Percentiles rank a stretch among this genome's conserved stretches.
These are phyloP conservation scores for Cepaea hortensis DNA, from an alignment of 2,888 invertebrate species.

Conservation along the genomic window DNA sequence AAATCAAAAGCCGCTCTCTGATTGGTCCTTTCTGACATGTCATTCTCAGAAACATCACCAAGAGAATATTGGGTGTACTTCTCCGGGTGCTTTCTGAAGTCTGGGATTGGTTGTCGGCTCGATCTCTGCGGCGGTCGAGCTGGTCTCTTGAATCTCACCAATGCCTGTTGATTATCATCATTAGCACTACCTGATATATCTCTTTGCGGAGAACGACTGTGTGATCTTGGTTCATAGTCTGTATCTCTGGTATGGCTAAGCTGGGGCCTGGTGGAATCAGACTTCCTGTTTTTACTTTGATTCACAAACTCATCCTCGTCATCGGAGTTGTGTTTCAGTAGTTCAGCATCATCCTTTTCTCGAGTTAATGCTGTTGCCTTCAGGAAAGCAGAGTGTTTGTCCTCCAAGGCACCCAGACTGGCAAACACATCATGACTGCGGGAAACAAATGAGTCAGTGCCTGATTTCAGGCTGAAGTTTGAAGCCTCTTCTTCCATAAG, in stretches of 20 bases:
- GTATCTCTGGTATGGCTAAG: slow-evolving; percentile 23
- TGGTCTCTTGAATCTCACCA: slow-evolving; percentile 23
- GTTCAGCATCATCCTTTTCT: slow-evolving; percentile 25
- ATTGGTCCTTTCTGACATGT: slow-evolving; percentile 88
- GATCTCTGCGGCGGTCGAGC: slow-evolving; percentile 32
- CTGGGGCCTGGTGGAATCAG: background rate
- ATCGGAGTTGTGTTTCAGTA: slow-evolving; percentile 47
- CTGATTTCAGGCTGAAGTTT: slow-evolving; percentile 35
- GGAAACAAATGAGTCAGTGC: slow-evolving; percentile 40
- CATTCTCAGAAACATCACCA: slow-evolving; percentile 85
- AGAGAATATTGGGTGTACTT: slow-evolving; percentile 89
- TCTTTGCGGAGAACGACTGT: slow-evolving; percentile 13
- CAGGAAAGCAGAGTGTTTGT: slow-evolving; percentile 62
- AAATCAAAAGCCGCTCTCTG: slow-evolving; percentile 87
- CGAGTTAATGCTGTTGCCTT: slow-evolving; percentile 26
- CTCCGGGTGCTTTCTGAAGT: slow-evolving; percentile 84
- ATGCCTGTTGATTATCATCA: background rate
- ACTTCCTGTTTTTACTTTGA: background rate
- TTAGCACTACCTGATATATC: background rate
- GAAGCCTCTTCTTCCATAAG: slow-evolving; percentile 18
- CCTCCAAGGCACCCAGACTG: slow-evolving; percentile 56
- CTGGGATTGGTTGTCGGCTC: slow-evolving; percentile 55
- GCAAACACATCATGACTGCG: slow-evolving; percentile 47
- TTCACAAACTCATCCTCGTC: slow-evolving; percentile 37
- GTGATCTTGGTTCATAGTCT: slow-evolving; percentile 20